These are phyloP conservation scores for Tetanocera ferruginea DNA, from an alignment of 2,888 invertebrate species.

Conservation along the genomic window DNA sequence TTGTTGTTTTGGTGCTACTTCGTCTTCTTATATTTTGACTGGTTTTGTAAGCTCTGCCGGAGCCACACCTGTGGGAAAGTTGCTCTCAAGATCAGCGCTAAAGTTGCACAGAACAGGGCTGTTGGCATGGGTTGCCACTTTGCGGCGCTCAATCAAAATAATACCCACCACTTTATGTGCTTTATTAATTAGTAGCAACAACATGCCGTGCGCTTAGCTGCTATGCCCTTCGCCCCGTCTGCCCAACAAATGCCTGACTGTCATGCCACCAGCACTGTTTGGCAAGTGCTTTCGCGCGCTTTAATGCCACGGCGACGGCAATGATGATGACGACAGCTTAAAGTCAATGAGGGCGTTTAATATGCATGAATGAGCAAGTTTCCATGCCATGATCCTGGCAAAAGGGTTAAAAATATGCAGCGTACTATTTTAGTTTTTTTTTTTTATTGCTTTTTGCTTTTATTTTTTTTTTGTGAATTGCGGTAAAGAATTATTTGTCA, in stretches of 20 bases:
- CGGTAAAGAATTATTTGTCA: conserved; percentile 30
- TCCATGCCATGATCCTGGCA: conserved; percentile 21
- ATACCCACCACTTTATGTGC: neutral
- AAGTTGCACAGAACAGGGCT: neutral
- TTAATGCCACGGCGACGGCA: neutral
- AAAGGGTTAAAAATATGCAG: conserved; percentile 28
- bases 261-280: neutral
- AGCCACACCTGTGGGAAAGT: conserved; percentile 20
- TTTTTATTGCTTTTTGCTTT: conserved; percentile 8
- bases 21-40: conserved; percentile 5
- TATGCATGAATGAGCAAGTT: conserved; percentile 33
- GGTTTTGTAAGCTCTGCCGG: conserved; percentile 1
- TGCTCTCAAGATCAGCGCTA: neutral
- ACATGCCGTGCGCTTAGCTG: neutral
- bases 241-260: neutral
- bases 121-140: neutral
- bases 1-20: neutral
- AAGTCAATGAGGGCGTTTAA: conserved; percentile 37
- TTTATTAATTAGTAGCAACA: conserved; percentile 19
- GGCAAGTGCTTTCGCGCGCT: conserved; percentile 35
- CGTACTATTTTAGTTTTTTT: neutral
- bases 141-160: conserved; percentile 14
- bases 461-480: conserved; percentile 10
- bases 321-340: neutral
- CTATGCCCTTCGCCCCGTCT: neutral